A percentile compares a stretch with the other conserved stretches of the same genome.
These are phyloP conservation scores for Gnathonemus echidnorhynchus DNA, from an alignment of 2,113 vertebrate species.

Conservation along the genomic window DNA sequence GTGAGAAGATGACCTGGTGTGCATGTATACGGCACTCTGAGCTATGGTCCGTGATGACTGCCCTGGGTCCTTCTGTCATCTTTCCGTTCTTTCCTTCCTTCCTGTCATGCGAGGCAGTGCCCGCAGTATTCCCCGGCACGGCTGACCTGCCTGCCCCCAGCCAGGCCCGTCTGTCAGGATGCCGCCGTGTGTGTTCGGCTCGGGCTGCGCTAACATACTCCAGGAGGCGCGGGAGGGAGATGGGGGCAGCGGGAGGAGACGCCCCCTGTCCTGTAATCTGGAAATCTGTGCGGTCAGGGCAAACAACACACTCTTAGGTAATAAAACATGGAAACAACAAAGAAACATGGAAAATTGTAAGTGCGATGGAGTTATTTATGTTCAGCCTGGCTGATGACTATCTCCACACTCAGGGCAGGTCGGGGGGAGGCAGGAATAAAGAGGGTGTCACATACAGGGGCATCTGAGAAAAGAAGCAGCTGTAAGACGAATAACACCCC, in stretches of 20 bases:
- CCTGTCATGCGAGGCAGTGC: not conserved
- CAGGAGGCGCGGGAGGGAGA: conserved; percentile 21
- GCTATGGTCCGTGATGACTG: not conserved
- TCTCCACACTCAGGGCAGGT: not conserved
- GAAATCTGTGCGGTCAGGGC: conserved; percentile 41
- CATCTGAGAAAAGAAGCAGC: not conserved
- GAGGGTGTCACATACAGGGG: not conserved
- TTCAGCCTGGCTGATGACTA: conserved; percentile 45
- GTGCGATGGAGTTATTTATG: conserved; percentile 41
- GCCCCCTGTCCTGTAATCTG: conserved; percentile 49
- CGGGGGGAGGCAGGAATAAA: not conserved
- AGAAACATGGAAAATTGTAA: not conserved
- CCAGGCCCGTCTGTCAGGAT: not conserved
- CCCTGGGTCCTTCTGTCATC: not conserved
- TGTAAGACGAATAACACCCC: not conserved
- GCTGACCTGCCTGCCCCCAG: not conserved
- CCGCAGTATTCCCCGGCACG: not conserved
- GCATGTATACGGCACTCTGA: not conserved
- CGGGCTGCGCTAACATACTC: conserved; percentile 12
- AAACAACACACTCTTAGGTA: not conserved
- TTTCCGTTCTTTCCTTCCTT: no score
- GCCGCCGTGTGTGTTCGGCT: not conserved
- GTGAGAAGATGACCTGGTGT: not conserved
- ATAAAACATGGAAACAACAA: not conserved
- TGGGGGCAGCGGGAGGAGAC: not conserved